These are phyloP conservation scores for mouse (Mus musculus) DNA, from an alignment of 2,113 vertebrate species.

Conservation along the genomic window DNA sequence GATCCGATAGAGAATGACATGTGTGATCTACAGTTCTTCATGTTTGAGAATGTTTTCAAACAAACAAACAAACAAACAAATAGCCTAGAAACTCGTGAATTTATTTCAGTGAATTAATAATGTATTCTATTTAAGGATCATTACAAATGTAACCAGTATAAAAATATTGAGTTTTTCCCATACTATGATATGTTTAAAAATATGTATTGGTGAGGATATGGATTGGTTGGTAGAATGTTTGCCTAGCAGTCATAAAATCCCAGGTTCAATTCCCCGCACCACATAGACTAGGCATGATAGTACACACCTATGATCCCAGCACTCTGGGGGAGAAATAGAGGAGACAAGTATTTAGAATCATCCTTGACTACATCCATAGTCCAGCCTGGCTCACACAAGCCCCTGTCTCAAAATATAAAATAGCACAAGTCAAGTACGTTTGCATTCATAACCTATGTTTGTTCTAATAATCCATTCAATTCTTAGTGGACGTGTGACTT, in stretches of 20 bases:
- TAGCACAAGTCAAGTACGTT: background rate
- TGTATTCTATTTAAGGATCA: background rate
- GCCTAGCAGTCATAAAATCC: too few species aligned
- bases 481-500: background rate
- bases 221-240: background rate
- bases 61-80: background rate
- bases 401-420: background rate
- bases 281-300: background rate
- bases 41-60: background rate
- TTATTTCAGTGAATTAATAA: conserved; percentile 37
- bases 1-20: background rate
- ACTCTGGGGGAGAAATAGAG: background rate
- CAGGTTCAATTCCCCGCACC: too few species aligned
- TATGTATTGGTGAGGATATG: background rate
- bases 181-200: background rate
- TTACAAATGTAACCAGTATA: conserved; percentile 9
- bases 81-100: background rate
- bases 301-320: background rate
- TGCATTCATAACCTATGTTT: background rate
- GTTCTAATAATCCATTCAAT: background rate
- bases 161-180: background rate
- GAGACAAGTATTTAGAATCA: background rate
- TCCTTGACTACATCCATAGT: background rate
- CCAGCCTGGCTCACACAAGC: too few species aligned
- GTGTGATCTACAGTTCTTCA: background rate